Base-by-base conservation (phyloP, 2,797 vertebrate species). In the Sebastiscus albofasciatus region DNA sequence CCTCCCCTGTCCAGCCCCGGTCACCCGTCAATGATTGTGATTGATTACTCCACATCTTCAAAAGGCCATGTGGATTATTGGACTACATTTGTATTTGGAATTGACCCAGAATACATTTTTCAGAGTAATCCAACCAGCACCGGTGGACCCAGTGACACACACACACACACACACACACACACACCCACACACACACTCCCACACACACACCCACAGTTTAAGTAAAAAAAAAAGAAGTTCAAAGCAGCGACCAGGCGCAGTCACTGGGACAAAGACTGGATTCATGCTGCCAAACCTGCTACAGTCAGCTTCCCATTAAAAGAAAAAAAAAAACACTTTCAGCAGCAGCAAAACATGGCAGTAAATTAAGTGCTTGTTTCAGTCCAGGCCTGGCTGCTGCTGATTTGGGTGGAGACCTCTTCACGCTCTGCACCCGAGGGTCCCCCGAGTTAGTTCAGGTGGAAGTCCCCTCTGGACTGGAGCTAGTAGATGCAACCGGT, bases 231-330 rank as follows among this genome's bases (percentile, higher is more conserved):
- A 31, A 31, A 31, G 5, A 31, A 78, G 71, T 90, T 87, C 65
- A 87, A 86, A 84, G 72, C 39, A 31, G 33, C 5, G 4, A 46
- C 65, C 75, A 81, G 59, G 12, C 9, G 18, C 67, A 80, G 72
- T 82, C 69, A 46, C 14, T 27, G 59, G 75, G 77, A 90, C 85
- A 87, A 89, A 87, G 84, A 39, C 74, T 65, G 66, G 69, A 89
- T 89, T 90, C 89, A 92, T 87, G 72, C 76, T 55, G 66, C 74
- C 67, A 81, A 83, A 91, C 70, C 61, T 67, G 77, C 87, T 80
- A 20, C 73, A 79, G 84, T 89, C 85, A 87, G 90, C 83, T 82
- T 80, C 68, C 64, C 64, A 81, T 81, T 76, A 60, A 72, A 64
- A 70, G 22, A 26, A 65, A 24, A 59, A 65, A 24, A 59, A 54